A percentile compares a stretch with the other conserved stretches of the same genome.
Evolutionary conservation across 2,113 vertebrate species (phyloP).

Genomic region (Pteronura brasiliensis): DNA sequence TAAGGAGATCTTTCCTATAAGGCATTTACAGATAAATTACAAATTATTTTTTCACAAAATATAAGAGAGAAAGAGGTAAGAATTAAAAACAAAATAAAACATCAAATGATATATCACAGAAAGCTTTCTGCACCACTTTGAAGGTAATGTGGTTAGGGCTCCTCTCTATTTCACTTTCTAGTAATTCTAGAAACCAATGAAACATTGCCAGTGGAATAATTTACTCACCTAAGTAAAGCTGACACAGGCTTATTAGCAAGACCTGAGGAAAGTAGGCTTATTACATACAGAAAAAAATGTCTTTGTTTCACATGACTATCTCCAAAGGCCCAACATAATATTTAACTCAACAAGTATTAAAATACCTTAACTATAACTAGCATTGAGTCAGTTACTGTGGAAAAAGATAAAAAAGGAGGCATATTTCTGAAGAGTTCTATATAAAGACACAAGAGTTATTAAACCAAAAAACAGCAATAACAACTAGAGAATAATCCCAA

Average conservation of each 20-base stretch:
- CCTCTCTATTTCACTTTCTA: constrained; percentile 45
- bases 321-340: constrained; percentile 11
- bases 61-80: constrained; percentile 8
- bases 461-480: neutral
- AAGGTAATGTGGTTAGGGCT: constrained; percentile 13
- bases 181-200: constrained; percentile 48
- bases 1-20: constrained; percentile 29
- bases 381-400: neutral
- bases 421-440: constrained; percentile 19
- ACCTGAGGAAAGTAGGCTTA: constrained; percentile 36
- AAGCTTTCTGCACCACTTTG: constrained; percentile 35
- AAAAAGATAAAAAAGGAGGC: neutral
- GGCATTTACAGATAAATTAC: constrained; percentile 41
- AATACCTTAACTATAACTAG: constrained; percentile 7
- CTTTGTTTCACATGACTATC: constrained; percentile 35
- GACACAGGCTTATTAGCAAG: constrained; percentile 27
- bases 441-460: constrained; percentile 4
- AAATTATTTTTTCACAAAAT: constrained; percentile 45
- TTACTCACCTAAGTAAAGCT: constrained; percentile 44
- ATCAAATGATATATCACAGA: constrained; percentile 34
- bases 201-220: constrained; percentile 21
- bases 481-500: constrained; percentile 36
- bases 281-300: constrained; percentile 43
- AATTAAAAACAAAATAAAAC: constrained; percentile 46
- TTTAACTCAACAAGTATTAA: constrained; percentile 42